Evolutionary conservation across 2,797 vertebrate genomes (phyloP).

Genomic region (Manis pentadactyla): DNA sequence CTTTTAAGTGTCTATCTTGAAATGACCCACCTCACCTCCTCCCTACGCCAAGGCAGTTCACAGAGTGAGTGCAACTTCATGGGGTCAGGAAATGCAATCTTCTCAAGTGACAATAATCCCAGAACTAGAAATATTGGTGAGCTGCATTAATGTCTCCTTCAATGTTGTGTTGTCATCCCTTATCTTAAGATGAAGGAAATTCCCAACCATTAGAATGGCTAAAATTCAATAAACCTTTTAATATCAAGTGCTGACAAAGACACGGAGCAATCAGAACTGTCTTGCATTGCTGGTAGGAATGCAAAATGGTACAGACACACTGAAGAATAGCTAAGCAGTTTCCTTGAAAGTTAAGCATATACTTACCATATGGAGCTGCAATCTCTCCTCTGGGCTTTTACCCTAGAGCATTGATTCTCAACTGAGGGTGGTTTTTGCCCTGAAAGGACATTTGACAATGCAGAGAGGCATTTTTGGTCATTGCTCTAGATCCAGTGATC

Average conservation of each 20-base stretch:
- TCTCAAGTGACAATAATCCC: neutral
- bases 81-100: neutral
- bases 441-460: neutral
- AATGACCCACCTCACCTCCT: neutral
- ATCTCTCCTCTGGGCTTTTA: neutral
- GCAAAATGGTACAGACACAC: neutral
- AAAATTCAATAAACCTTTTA: neutral
- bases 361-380: neutral
- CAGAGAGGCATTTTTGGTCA: neutral
- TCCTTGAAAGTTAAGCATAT: neutral
- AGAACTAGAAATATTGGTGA: neutral
- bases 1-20: neutral
- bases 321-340: neutral
- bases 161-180: neutral
- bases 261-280: neutral
- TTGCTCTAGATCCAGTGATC: neutral
- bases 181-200: constrained; percentile 25
- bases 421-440: neutral
- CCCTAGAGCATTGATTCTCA: neutral
- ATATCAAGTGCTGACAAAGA: neutral
- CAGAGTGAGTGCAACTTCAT: neutral
- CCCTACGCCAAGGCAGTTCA: neutral
- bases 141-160: neutral
- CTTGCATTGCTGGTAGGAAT: neutral
- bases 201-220: neutral